phyloP scores from a whole-genome alignment of 1,140 invertebrate species.

The Spodoptera frugiperda region DNA sequence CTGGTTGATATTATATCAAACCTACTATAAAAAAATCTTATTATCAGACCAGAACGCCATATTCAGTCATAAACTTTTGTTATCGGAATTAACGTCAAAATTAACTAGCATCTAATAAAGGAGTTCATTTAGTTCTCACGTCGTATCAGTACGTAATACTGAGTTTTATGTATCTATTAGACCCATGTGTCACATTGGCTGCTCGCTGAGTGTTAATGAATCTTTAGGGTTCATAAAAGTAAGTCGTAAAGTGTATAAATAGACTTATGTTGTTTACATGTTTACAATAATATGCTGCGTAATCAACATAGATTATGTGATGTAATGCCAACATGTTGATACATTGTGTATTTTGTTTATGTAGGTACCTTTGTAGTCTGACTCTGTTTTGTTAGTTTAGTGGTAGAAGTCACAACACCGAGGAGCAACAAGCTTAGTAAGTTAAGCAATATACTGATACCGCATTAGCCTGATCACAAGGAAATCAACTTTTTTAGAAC shows the following conservation, averaged over 20 bases:
- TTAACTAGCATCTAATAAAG: neutral
- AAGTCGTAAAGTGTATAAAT: conserved; percentile 18
- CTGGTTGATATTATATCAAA: neutral
- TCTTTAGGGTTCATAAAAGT: conserved; percentile 22
- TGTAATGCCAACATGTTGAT: neutral
- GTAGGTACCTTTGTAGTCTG: too few relatives aligned
- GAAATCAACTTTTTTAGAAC: too few relatives aligned
- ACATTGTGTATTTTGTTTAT: too few relatives aligned
- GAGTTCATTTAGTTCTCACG: conserved; percentile 21
- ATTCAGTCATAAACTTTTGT: conserved; percentile 7
- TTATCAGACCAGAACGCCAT: neutral
- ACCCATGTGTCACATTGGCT: conserved; percentile 13
- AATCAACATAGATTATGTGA: neutral
- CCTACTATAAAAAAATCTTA: neutral
- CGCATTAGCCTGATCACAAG: too few relatives aligned
- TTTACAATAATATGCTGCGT: neutral
- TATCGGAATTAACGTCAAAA: conserved; percentile 5
- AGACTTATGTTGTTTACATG: conserved; percentile 4
- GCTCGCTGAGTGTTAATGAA: conserved; percentile 19
- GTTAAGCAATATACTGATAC: too few relatives aligned
- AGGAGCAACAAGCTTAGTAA: too few relatives aligned
- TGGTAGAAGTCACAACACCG: too few relatives aligned
- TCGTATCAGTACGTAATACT: conserved; percentile 16
- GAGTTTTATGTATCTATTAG: conserved; percentile 18
- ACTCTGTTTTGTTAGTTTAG: too few relatives aligned